Evolutionary conservation across 1,140 invertebrate species (phyloP).

Genomic region (Plutomurus gul): DNA sequence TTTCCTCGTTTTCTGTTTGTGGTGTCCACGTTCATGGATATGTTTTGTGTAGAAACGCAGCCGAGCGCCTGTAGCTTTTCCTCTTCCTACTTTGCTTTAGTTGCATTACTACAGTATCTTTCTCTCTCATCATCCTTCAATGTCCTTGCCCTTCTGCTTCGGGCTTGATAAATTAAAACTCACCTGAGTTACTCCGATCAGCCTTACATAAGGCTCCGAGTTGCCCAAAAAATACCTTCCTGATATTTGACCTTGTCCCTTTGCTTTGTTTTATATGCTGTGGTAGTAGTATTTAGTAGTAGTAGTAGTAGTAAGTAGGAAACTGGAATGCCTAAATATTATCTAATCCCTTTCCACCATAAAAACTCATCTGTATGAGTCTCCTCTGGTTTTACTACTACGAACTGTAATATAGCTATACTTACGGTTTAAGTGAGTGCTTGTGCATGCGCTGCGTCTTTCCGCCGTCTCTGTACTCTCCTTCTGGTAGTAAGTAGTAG

Average conservation of each 20-base stretch:
- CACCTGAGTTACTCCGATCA: not conserved
- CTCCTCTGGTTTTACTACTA: not conserved
- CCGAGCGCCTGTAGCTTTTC: not conserved
- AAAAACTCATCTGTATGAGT: not conserved
- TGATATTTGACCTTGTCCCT: slow-evolving; percentile 26
- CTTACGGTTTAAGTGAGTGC: too few relatives aligned
- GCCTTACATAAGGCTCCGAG: not conserved
- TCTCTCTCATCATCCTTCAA: slow-evolving; percentile 7
- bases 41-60: too few relatives aligned
- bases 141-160: slow-evolving; percentile 24
- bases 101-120: slow-evolving; percentile 9
- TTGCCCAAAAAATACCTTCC: slow-evolving; percentile 15
- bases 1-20: too few relatives aligned
- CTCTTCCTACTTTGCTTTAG: not conserved
- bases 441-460: too few relatives aligned
- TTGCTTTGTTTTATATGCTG: not conserved
- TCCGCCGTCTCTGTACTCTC: too few relatives aligned
- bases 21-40: too few relatives aligned
- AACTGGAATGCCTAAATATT: slow-evolving; percentile 18
- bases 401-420: too few relatives aligned
- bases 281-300: too few relatives aligned
- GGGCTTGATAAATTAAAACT: slow-evolving; percentile 25
- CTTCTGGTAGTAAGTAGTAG: too few relatives aligned
- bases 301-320: too few relatives aligned
- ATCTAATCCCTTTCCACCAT: not conserved